Evolutionary conservation across 2,113 vertebrate species (phyloP), one percentile per base, ranked within the genome.

Genomic region (Genyomyrus donnyi): DNA sequence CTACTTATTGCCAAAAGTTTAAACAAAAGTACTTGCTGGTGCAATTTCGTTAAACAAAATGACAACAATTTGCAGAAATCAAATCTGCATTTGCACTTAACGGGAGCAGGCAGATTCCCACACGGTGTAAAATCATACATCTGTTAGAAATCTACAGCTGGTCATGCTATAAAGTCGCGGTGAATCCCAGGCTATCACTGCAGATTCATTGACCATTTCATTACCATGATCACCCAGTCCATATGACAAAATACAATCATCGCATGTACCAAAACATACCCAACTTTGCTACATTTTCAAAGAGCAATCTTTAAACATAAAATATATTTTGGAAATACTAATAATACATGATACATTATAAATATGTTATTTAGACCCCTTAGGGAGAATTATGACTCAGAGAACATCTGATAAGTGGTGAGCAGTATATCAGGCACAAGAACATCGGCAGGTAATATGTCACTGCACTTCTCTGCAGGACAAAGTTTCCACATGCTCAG

Each of bases 101-200:
- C 50, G 45, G 77, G 35, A 4, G 9, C n/a, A 70, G n/a, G 77
- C 74, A 58, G 35, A 85, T 45, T 80, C 46, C 88, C 74, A 45
- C 50, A 84, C 3, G 80, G 13, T 85, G 49, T 39, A 31, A 45
- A 15, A 8, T 46, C 17, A 39, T 84, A 74, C 31, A 84, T 53
- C 77, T 62, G 77, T 66, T 89, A 85, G 24, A 62, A 83, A 56
- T 85, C 48, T 39, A 84, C 27, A 46, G 49, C 17, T 84, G 89
- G 50, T 85, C 80, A 62, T 89, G 35, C 31, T 45, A 35, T 42
- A 58, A 58, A 89, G 50, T 5, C 17, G 2, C 27, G 1, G 48
- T 1, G n/a, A 10, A 83, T 84, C 35, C 46, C 56, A 88, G 31
- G 11, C 49, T 24, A 1, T 19, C 56, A 17, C 48, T 87, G 49